Percentiles rank a stretch among this genome's conserved stretches.
Evolutionary conservation across 2,888 invertebrate genomes (phyloP).

Genomic region (Mythimna albipuncta): DNA sequence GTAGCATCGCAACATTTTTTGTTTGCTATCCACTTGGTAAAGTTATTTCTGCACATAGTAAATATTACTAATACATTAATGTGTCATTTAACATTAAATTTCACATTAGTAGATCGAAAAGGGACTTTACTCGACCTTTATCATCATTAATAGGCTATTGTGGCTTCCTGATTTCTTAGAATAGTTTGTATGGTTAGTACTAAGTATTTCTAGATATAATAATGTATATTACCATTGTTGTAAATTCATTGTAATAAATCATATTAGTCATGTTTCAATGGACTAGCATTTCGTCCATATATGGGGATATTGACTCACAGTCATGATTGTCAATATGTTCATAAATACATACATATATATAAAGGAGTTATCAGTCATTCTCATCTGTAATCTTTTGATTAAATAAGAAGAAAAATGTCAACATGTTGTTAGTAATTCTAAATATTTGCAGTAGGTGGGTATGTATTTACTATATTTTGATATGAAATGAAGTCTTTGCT

Average conservation of each 20-base stretch:
- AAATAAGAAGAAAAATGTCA: conserved; percentile 19
- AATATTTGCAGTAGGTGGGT: conserved; percentile 7
- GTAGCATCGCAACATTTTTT: neutral
- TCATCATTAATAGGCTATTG: conserved; percentile 4
- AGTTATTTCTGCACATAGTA: conserved; percentile 9
- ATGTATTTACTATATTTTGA: neutral
- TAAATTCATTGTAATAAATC: conserved; percentile 21
- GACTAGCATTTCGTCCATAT: conserved; percentile 41
- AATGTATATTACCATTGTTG: conserved; percentile 30
- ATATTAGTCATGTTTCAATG: conserved; percentile 49
- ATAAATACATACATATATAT: neutral
- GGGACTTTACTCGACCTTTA: conserved; percentile 43
- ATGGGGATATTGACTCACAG: conserved; percentile 18
- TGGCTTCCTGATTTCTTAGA: conserved; percentile 41
- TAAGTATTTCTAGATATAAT: conserved; percentile 1
- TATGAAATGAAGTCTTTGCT: conserved; percentile 12
- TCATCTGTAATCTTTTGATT: conserved; percentile 23
- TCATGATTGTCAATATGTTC: conserved; percentile 18
- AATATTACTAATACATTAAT: conserved; percentile 23
- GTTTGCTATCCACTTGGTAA: conserved; percentile 2
- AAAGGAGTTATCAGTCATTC: conserved; percentile 18
- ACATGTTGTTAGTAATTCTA: neutral
- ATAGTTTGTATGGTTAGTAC: conserved; percentile 9
- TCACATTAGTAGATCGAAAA: conserved; percentile 7
- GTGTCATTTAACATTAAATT: conserved; percentile 36